Percentiles rank a stretch among this genome's conserved stretches.
Evolutionary conservation across 2,888 invertebrate species (phyloP).

Genomic region (Cantharis lateralis): DNA sequence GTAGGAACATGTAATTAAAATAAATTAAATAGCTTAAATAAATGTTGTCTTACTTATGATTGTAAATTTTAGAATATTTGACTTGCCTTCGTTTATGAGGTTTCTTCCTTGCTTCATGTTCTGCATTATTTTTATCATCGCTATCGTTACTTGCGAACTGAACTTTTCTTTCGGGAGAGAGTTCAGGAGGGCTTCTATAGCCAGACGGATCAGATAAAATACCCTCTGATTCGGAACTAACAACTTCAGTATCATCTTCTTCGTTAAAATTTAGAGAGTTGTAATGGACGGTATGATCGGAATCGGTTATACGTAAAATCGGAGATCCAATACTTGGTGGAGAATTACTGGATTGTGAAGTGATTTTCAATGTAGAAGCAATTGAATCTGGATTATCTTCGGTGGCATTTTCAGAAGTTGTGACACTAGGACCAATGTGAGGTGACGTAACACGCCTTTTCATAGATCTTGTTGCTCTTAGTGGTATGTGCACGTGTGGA

Average conservation of each 20-base stretch:
- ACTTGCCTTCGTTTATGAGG: slow-evolving; percentile 58
- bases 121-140: slow-evolving; percentile 36
- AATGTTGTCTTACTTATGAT: no score
- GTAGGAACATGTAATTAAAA: no score
- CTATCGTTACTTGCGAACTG: slow-evolving; percentile 52
- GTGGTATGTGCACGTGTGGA: slow-evolving; percentile 66
- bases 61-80: not conserved
- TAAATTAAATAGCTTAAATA: no score
- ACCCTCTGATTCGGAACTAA: slow-evolving; percentile 53
- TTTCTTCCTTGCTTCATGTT: slow-evolving; percentile 45
- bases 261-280: slow-evolving; percentile 38
- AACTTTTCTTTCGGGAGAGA: slow-evolving; percentile 56
- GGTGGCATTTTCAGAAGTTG: slow-evolving; percentile 31
- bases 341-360: slow-evolving; percentile 26
- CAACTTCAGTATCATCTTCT: slow-evolving; percentile 45
- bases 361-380: slow-evolving; percentile 26
- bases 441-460: slow-evolving; percentile 54
- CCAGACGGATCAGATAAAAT: slow-evolving; percentile 54
- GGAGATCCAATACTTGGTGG: slow-evolving; percentile 35
- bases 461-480: slow-evolving; percentile 64
- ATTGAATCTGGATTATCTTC: slow-evolving; percentile 43
- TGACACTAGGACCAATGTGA: slow-evolving; percentile 31
- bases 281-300: slow-evolving; percentile 37
- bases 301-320: slow-evolving; percentile 39
- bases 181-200: slow-evolving; percentile 42